Evolutionary conservation across 2,797 vertebrate species (phyloP), one percentile per base, ranked within the genome.

Genomic region (Silurus lanzhouensis): DNA sequence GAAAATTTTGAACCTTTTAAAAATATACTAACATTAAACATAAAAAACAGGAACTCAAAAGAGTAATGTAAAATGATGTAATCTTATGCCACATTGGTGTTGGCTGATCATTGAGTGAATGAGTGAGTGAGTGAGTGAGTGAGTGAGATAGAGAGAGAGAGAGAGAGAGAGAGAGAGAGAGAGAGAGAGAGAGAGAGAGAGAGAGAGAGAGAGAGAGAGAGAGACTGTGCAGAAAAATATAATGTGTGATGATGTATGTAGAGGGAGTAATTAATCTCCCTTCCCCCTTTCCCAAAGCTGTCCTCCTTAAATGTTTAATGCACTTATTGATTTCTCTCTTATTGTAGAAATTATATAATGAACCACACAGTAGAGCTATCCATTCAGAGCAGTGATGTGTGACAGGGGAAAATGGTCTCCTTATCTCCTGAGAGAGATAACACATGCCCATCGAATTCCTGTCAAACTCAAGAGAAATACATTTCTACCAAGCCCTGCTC

Each of bases 241-340:
- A 70, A 79, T 74, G 84, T 68, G 81, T 25, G n/a, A 27, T 63
- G 19, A 48, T 68, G 70, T 58, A 83, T 87, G 84, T 90, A 89
- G 70, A 81, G 80, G 84, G 71, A 46, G 87, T 94, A 93, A 95
- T 95, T 94, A 94, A 95, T 95, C 92, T 93, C 92, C 82, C 89
- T 89, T 77, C 92, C 92, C 93, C 88, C 91, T 80, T 91, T 92
- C 91, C 83, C 88, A 93, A 89, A 83, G 92, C 93, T 90, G 91
- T 91, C 92, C 92, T 90, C 90, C 92, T 92, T 95, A 93, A 95
- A 95, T 94, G 93, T 95, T 95, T 94, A 94, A 95, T 94, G 93
- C 88, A 87, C 86, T 20, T 82, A 95, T 95, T 92, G 92, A 95
- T 95, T 92, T 87, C 88, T 84, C 83, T 90, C 81, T 92, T 83